Percentiles rank a stretch among this genome's conserved stretches.
phyloP scores from a whole-genome alignment of 2,888 invertebrate genomes.

The Crepidodera aurea region DNA sequence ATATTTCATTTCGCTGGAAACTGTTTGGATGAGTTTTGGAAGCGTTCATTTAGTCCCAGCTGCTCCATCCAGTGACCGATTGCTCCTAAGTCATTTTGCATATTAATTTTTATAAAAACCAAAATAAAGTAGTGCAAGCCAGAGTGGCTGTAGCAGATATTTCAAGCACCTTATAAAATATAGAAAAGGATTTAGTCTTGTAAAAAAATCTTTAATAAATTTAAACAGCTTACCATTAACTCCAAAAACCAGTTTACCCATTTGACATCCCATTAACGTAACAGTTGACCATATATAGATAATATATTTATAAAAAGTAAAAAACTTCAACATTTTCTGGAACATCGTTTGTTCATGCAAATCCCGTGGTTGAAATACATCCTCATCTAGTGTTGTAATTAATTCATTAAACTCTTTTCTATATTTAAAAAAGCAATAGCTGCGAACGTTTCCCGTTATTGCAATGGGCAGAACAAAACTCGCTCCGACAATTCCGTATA shows the following conservation, averaged over 20 bases:
- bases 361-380: slow-evolving; percentile 1
- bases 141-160: too few relatives aligned
- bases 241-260: slow-evolving; percentile 9
- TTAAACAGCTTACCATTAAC: background rate
- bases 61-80: too few relatives aligned
- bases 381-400: background rate
- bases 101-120: too few relatives aligned
- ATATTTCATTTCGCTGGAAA: too few relatives aligned
- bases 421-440: background rate
- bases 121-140: too few relatives aligned
- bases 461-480: background rate
- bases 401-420: slow-evolving; percentile 7
- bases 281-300: background rate
- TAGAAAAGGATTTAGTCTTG: too few relatives aligned
- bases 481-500: slow-evolving; percentile 1
- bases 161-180: too few relatives aligned
- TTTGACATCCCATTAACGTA: background rate
- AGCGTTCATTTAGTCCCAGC: too few relatives aligned
- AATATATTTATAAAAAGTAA: background rate
- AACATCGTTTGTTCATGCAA: background rate
- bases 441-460: background rate
- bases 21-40: too few relatives aligned
- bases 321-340: slow-evolving; percentile 1
- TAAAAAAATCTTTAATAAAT: too few relatives aligned
- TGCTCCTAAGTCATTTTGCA: too few relatives aligned